Evolutionary conservation across 2,797 vertebrate genomes (phyloP).

Genomic region (Odontamblyopus lacepedii): DNA sequence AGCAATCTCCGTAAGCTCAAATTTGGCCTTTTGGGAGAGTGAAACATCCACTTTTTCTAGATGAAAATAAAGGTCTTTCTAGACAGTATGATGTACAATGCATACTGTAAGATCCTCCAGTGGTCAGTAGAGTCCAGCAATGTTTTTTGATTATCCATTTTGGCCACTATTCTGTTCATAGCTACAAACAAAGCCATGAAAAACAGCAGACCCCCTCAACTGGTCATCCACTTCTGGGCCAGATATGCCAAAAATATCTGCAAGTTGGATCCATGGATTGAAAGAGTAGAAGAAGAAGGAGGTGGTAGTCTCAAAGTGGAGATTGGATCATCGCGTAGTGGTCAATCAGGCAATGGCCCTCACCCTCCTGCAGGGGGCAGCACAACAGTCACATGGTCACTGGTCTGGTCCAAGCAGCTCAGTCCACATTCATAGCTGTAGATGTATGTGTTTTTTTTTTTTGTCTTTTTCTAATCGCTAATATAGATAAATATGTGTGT

Average conservation of each 20-base stretch:
- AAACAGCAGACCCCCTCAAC: conserved; percentile 18
- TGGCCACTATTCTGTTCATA: conserved; percentile 24
- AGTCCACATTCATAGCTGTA: conserved; percentile 81
- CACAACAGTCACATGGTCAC: conserved; percentile 67
- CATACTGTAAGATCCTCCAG: conserved; percentile 35
- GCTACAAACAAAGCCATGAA: conserved; percentile 51
- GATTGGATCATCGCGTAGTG: conserved; percentile 48
- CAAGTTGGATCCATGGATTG: conserved; percentile 43
- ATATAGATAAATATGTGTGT: conserved; percentile 58
- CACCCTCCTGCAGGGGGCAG: conserved; percentile 70
- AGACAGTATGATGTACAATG: conserved; percentile 40
- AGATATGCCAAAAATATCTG: conserved; percentile 52
- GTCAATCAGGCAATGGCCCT: conserved; percentile 64
- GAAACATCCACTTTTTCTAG: conserved; percentile 71
- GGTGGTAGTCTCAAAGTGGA: conserved; percentile 41
- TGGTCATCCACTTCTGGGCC: conserved; percentile 23
- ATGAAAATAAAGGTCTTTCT: conserved; percentile 75
- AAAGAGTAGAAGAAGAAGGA: conserved; percentile 31
- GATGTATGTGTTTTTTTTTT: conserved; percentile 46
- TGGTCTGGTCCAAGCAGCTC: conserved; percentile 47
- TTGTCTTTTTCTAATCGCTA: conserved; percentile 28
- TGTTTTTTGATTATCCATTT: conserved; percentile 42
- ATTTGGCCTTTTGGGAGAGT: conserved; percentile 55
- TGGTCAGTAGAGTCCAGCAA: conserved; percentile 53
- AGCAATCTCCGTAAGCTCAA: conserved; percentile 54